Evolutionary conservation across 1,140 invertebrate species (phyloP), one percentile per base, ranked within the genome.

Genomic region (Trichonephila inaurata): DNA sequence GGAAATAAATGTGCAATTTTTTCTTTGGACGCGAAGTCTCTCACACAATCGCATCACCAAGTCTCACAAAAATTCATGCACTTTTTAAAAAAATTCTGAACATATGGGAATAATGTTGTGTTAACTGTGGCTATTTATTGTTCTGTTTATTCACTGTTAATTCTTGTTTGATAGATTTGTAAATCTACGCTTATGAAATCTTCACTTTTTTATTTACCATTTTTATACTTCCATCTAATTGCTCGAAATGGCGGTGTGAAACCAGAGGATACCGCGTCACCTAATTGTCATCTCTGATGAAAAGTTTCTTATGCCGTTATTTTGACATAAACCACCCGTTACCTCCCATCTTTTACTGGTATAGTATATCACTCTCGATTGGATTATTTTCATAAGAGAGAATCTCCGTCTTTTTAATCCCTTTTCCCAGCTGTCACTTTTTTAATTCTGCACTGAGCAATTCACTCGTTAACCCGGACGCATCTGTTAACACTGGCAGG

Each of bases 261-360:
- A 8, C 21, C 0, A 66, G 51, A 21, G 28, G 18, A 40, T 51
- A 16, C 81, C 81, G 16, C 21, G 58, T 85, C 40, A 58, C 44
- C 16, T 21, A 24, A 14, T n/a, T 85, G 82, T 60, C 82, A 64
- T 21, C 12, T 21, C 21, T 72, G 87, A 89, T 91, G 58, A 91
- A 77, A 81, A 77, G 72, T 81, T 82, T 69, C 89, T 51, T 8
- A 61, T 91, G 69, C 33, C 44, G 28, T 24, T 89, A 33, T 89
- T 89, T 69, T 89, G 87, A 89, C 87, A 89, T 66, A 61, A 21
- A 33, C 61, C 87, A 89, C 40, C 33, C 66, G 62, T 89, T 72
- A 58, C 72, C 87, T 89, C 28, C 69, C n/a, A 24, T 58, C 60
- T 28, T 58, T 66, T 33, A 2, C 33, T 62, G 18, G 33, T 40